phyloP scores from a whole-genome alignment of 1,140 invertebrate genomes.

The Penaeus chinensis region DNA sequence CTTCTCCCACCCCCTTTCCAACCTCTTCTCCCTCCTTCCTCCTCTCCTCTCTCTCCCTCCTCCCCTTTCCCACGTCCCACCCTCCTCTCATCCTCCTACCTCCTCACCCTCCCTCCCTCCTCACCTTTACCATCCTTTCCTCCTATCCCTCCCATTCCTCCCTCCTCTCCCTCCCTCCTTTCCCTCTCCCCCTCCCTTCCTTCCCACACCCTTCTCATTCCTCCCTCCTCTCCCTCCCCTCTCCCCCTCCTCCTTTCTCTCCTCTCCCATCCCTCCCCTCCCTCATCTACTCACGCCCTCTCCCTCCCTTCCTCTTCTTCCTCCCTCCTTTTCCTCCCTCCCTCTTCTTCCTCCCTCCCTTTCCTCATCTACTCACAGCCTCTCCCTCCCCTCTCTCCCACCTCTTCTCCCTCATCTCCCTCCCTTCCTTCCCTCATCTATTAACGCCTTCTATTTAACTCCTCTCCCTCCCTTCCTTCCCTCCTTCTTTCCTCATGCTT shows the following conservation, averaged over 20 bases:
- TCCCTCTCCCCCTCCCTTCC: not conserved
- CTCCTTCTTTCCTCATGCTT: not conserved
- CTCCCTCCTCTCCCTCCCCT: constrained; percentile 13
- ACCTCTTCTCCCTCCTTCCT: too few species aligned
- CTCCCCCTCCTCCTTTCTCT: not conserved
- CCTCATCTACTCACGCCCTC: not conserved
- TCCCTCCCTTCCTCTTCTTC: not conserved
- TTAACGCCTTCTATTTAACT: not conserved
- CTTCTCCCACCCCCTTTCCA: not conserved
- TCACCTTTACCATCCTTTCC: too few species aligned
- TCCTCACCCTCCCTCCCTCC: not conserved
- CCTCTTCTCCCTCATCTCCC: not conserved
- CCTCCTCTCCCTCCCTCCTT: too few species aligned
- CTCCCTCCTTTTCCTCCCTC: not conserved
- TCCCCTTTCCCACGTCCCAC: not conserved
- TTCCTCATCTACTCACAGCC: not conserved
- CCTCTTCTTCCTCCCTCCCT: not conserved
- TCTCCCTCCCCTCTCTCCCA: too few species aligned
- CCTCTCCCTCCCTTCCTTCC: not conserved
- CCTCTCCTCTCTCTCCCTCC: not conserved
- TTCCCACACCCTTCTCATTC: not conserved
- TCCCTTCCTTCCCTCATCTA: not conserved
- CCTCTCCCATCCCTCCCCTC: not conserved
- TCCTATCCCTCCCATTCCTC: not conserved
- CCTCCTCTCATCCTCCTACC: not conserved